These are phyloP conservation scores for Ormyrus rosae DNA, from an alignment of 2,888 invertebrate species.

Conservation along the genomic window DNA sequence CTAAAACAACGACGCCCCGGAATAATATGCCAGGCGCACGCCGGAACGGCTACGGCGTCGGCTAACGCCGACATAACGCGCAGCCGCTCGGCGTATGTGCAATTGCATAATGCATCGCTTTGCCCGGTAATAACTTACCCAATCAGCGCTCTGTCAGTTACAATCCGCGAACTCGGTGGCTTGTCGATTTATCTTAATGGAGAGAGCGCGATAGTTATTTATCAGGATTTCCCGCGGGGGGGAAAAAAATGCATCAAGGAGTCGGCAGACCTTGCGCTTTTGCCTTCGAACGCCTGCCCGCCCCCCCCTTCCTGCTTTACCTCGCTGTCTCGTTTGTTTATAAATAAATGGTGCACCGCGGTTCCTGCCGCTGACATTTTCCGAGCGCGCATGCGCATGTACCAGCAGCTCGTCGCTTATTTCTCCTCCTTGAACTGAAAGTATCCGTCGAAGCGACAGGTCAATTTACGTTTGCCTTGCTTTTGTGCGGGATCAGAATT, in stretches of 20 bases:
- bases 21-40: constrained; percentile 57
- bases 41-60: constrained; percentile 1
- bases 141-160: constrained; percentile 72
- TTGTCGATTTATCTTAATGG: constrained; percentile 73
- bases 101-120: constrained; percentile 69
- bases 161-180: constrained; percentile 70
- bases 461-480: constrained; percentile 62
- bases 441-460: constrained; percentile 62
- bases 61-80: constrained; percentile 12
- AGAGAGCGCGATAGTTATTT: constrained; percentile 69
- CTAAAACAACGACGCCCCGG: constrained; percentile 62
- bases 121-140: constrained; percentile 71
- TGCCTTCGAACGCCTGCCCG: background rate
- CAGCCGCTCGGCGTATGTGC: constrained; percentile 29
- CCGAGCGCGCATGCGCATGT: background rate
- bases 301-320: background rate
- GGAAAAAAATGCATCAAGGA: no score
- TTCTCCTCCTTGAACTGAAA: constrained; percentile 29
- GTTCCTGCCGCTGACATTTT: constrained; percentile 34
- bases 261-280: no score
- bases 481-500: constrained; percentile 57
- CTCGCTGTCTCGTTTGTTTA: constrained; percentile 15
- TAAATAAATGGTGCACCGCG: constrained; percentile 27
- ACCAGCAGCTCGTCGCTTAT: constrained; percentile 46
- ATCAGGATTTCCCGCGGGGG: constrained; percentile 68